Conservation (phyloP, 2,888 invertebrate genomes). For the Orthosia incerta region DNA sequence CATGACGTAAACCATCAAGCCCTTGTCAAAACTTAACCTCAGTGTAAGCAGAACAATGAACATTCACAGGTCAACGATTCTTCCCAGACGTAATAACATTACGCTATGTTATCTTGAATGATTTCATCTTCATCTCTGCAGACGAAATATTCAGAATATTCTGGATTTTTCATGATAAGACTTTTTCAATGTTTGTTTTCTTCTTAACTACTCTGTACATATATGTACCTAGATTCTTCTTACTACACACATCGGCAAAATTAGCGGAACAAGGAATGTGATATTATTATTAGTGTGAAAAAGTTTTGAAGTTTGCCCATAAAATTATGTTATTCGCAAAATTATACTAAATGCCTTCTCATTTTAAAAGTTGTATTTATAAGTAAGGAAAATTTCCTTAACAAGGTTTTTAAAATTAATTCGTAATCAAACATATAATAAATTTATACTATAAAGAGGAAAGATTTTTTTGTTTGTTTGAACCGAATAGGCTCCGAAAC, state of each 20-base stretch:
- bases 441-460: too few species aligned
- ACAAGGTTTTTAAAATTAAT: too few species aligned
- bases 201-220: background rate
- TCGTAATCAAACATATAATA: too few species aligned
- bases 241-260: background rate
- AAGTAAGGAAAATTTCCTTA: too few species aligned
- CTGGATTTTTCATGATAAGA: conserved; percentile 23
- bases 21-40: conserved; percentile 10
- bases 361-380: too few species aligned
- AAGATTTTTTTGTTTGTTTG: too few species aligned
- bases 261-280: too few species aligned
- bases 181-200: background rate
- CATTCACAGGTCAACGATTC: conserved; percentile 22
- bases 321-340: too few species aligned
- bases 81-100: conserved; percentile 25
- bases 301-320: too few species aligned
- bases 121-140: conserved; percentile 27
- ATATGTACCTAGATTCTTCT: background rate
- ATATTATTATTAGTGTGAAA: too few species aligned
- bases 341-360: too few species aligned
- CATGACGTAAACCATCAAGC: background rate
- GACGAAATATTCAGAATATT: conserved; percentile 11
- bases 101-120: conserved; percentile 17
- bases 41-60: conserved; percentile 19
- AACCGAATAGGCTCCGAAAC: too few species aligned